These are phyloP conservation scores for Zoanthus sociatus DNA, from an alignment of 92 coral and sea anemone species.

Conservation along the genomic window DNA sequence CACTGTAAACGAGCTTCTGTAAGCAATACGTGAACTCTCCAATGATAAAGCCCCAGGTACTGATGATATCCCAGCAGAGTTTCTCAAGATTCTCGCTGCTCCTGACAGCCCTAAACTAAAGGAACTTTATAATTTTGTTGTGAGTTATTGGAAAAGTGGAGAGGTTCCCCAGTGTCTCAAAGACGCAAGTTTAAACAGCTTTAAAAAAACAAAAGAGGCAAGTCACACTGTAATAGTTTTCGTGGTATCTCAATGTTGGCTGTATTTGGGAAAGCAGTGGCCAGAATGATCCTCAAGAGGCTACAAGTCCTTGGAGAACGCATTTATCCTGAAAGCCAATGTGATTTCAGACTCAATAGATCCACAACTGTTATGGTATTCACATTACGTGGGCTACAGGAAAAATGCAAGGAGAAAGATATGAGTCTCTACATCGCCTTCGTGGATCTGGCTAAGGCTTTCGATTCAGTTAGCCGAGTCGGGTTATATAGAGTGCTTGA, in stretches of 20 bases:
- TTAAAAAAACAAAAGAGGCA: background rate
- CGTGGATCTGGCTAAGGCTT: conserved; percentile 3
- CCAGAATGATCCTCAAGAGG: background rate
- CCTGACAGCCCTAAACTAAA: conserved; percentile 4
- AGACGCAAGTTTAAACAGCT: background rate
- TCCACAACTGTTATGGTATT: conserved; percentile 8
- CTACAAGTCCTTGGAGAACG: background rate
- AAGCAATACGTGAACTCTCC: conserved; percentile 17
- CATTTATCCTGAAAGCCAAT: conserved; percentile 1
- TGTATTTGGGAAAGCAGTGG: background rate
- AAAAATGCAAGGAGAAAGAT: conserved; percentile 12
- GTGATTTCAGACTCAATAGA: background rate
- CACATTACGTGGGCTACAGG: background rate
- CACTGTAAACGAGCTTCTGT: background rate
- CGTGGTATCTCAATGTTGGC: background rate
- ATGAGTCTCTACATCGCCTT: background rate
- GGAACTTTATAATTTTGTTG: conserved; percentile 16
- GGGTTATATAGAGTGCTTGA: background rate
- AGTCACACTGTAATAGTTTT: conserved; percentile 12
- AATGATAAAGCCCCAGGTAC: conserved; percentile 15
- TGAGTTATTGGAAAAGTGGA: conserved; percentile 3
- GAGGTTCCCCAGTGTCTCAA: background rate
- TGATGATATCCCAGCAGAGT: conserved; percentile 15
- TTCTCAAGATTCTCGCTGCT: conserved; percentile 9
- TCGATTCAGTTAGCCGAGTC: background rate